Base-by-base conservation (phyloP, 2,888 invertebrate genomes). In the Hydropsyche betteni region DNA sequence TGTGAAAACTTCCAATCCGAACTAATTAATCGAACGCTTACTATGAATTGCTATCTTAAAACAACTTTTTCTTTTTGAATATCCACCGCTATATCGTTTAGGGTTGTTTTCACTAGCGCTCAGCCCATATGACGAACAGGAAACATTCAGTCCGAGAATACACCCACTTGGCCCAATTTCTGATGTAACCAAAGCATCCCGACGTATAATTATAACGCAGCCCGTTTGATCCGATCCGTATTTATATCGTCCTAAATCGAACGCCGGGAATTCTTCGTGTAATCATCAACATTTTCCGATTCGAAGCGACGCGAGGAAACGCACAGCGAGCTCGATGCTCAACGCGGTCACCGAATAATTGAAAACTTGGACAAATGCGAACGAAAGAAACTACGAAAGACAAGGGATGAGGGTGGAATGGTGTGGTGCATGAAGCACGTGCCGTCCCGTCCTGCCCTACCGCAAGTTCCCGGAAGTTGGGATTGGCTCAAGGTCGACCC, bases 381-480 rank as follows among this genome's bases (percentile, higher is more conserved):
- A 2, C 6, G 44, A 10, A 8, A 24, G 0, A 16, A 36, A 64
- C 24, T 36, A n/a, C 2, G n/a, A 24, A 64, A 36, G 7, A 6
- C 51, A 8, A 50, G 33, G 51, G 33, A 58, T 16, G 58, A 16
- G 58, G 58, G 24, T 24, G 24, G 24, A 24, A 24, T 44, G 14
- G 55, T 53, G 61, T 72, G 58, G 44, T 44, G 38, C 16, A 33
- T 36, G 33, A n/a, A 64, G 71, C 75, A 71, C 75, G 75, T 64
- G 75, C 58, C 71, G 24, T 69, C 64, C 55, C 70, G 52, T 61
- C 75, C 71, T 75, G 75, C 61, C 75, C 75, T 75, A 75, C 75
- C 75, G 68, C 75, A 75, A 72, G 16, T 75, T 75, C 71, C 75
- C 70, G 75, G 75, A 75, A 75, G 75, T 71, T 72, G 44, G 61